Conservation (phyloP, 92 coral and sea anemone genomes). For the Galaxea fascicularis region DNA sequence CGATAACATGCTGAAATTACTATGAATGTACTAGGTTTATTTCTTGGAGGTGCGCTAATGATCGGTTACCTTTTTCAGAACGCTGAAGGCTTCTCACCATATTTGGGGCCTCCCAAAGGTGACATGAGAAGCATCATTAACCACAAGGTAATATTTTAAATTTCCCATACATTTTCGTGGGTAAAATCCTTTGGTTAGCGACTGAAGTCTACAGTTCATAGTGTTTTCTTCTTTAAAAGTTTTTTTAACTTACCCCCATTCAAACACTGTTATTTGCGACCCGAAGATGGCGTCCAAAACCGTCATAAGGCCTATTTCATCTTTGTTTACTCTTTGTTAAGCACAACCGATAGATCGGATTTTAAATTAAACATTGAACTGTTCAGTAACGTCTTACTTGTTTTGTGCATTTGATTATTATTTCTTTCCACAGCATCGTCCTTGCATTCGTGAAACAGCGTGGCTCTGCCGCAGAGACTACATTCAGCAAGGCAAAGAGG, state of each 20-base stretch:
- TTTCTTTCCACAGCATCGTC: neutral
- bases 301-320: too few relatives aligned
- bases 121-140: neutral
- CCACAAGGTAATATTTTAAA: neutral
- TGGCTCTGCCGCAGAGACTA: constrained; percentile 1
- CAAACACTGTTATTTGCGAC: too few relatives aligned
- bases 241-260: too few relatives aligned
- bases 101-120: constrained; percentile 9
- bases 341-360: too few relatives aligned
- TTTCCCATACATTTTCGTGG: too few relatives aligned
- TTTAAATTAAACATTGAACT: too few relatives aligned
- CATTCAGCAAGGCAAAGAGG: neutral
- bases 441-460: neutral
- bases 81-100: constrained; percentile 22
- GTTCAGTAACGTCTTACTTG: too few relatives aligned
- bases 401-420: neutral
- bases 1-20: neutral
- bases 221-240: neutral
- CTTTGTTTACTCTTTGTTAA: too few relatives aligned
- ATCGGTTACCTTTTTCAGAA: neutral
- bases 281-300: too few relatives aligned
- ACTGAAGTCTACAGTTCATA: too few relatives aligned
- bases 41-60: neutral
- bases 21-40: neutral
- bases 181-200: too few relatives aligned